Base-by-base conservation (phyloP, 30 jellyfish, hydroid and myxozoan species). In the Aurelia coerulea region DNA sequence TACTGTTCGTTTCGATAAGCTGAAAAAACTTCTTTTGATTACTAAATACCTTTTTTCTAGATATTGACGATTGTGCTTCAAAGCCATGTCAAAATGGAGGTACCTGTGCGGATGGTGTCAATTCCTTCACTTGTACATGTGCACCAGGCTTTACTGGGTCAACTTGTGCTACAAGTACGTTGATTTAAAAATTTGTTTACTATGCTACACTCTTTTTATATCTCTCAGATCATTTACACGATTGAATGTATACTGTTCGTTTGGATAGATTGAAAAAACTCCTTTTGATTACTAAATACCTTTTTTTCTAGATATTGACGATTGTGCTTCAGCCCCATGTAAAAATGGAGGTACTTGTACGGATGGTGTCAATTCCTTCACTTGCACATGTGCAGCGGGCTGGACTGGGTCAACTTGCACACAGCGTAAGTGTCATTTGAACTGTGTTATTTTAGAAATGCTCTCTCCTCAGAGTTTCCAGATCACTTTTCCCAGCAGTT, bases 351-450 rank as follows among this genome's bases (percentile, higher is more conserved):
- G 81, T 19, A 62, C 90, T 2, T 79, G 90, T 66, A 62, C 58
- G 2, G 63, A 68, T 65, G 80, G 74, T 6, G 54, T 60, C 49
- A 62, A 46, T 39, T 56, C 46, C 5, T 64, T 4, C 41, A 50
- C 76, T 1, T 81, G 91, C 42, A 39, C 16, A 17, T 81, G 91
- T 31, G 64, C 74, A 8, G 33, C 84, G 7, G 91, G 91, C 0
- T 81, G 15, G 33, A 81, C 91, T 50, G 91, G 91, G 42, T 3
- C 35, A n/a, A 50, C 9, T 31, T 81, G 91, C 31, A 75, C 58
- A 67, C 46, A 72, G 31, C 14, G 90, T 80, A 80, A 10, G 78
- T 29, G 35, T 33, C 58, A 69, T 12, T 7, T 33, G 4, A 37
- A 2, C 3, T 37, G 5, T 32, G 31, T 10, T 41, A 16, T 69